Percentiles rank a stretch among this genome's conserved stretches.
These are phyloP conservation scores for Oreocharis arfaki DNA, from an alignment of 2,113 vertebrate genomes.

Conservation along the genomic window DNA sequence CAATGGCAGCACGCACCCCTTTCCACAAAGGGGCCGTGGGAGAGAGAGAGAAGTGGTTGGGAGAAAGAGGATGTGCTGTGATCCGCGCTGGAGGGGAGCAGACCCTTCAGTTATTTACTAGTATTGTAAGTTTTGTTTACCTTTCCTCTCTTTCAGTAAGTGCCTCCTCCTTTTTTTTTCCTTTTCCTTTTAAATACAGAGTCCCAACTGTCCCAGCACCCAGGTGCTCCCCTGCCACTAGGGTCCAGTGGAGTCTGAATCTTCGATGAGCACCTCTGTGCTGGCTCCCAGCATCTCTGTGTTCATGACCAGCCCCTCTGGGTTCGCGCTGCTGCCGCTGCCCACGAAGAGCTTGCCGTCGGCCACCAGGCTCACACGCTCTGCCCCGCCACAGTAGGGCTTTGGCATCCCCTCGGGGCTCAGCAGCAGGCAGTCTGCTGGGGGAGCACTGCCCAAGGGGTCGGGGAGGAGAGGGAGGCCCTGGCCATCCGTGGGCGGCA, in stretches of 20 bases:
- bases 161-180: conserved; percentile 41
- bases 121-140: conserved; percentile 71
- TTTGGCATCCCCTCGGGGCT: conserved; percentile 71
- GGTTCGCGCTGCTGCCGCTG: conserved; percentile 52
- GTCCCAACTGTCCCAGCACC: conserved; percentile 66
- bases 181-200: conserved; percentile 73
- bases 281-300: conserved; percentile 79
- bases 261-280: conserved; percentile 81
- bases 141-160: conserved; percentile 63
- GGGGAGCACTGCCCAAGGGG: conserved; percentile 69
- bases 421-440: conserved; percentile 71
- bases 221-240: conserved; percentile 61
- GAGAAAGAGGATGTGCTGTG: conserved; percentile 63
- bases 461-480: conserved; percentile 75
- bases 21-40: conserved; percentile 41
- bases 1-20: conserved; percentile 59
- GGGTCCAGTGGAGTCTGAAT: conserved; percentile 79
- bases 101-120: conserved; percentile 77
- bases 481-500: conserved; percentile 65
- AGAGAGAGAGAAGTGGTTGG: conserved; percentile 36
- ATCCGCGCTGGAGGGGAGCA: conserved; percentile 72
- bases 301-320: conserved; percentile 78
- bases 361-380: conserved; percentile 73
- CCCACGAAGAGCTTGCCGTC: conserved; percentile 77
- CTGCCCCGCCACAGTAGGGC: conserved; percentile 66